Evolutionary conservation across 2,113 vertebrate genomes (phyloP).

Genomic region (Morphnarchus princeps): DNA sequence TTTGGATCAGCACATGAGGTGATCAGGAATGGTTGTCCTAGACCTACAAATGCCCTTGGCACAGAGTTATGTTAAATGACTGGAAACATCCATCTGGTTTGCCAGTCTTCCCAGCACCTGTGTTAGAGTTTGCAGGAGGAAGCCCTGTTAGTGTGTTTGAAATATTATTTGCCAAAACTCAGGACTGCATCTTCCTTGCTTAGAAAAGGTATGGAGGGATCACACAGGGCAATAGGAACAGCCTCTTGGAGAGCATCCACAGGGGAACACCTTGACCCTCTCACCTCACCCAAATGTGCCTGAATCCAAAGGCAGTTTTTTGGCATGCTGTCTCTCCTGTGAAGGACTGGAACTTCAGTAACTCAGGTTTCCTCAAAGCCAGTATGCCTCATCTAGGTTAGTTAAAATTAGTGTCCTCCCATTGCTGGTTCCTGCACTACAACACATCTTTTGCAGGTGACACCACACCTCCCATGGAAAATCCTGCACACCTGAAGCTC

Average conservation of each 20-base stretch:
- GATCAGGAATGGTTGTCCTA: not conserved
- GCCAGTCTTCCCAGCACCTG: not conserved
- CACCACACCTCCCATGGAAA: not conserved
- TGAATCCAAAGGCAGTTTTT: not conserved
- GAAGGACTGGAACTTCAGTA: not conserved
- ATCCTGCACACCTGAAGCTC: not conserved
- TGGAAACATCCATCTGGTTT: not conserved
- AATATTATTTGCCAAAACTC: not conserved
- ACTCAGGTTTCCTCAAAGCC: not conserved
- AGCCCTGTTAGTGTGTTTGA: not conserved
- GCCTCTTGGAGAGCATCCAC: not conserved
- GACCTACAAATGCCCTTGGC: not conserved
- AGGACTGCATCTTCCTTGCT: not conserved
- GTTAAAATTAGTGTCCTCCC: not conserved
- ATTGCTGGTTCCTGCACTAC: not conserved
- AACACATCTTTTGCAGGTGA: not conserved
- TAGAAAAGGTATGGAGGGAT: not conserved
- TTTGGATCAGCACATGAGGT: not conserved
- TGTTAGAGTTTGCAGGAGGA: not conserved
- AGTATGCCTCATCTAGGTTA: not conserved
- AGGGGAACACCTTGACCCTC: not conserved
- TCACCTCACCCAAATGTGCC: not conserved
- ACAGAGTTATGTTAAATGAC: not conserved
- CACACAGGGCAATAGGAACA: not conserved
- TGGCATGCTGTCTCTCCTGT: not conserved